Percentiles rank a stretch among this genome's conserved stretches.
phyloP scores from a whole-genome alignment of 2,113 vertebrate genomes.

The Rattus norvegicus region GRCr8 NC_086028.1:21292501-21293000 shows the following conservation, averaged over 20 bases:
- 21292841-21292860: background rate
- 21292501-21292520: background rate
- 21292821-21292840: background rate
- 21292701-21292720: background rate
- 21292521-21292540: background rate
- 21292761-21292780: background rate
- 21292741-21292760: background rate
- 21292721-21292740: background rate
- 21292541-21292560: conserved; percentile 41
- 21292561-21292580: conserved; percentile 49
- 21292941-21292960: too few relatives aligned
- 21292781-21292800: background rate
- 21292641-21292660: conserved; percentile 5
- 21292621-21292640: background rate
- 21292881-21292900: background rate
- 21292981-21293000: too few relatives aligned
- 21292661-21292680: conserved; percentile 34
- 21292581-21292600: conserved; percentile 52
- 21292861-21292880: background rate
- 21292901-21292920: background rate
- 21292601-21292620: conserved; percentile 62
- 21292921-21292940: too few relatives aligned
- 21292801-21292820: background rate
- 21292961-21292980: too few relatives aligned
- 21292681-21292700: background rate